Conservation (phyloP, 1,140 invertebrate species). For the Rhagoletis zephyria region DNA sequence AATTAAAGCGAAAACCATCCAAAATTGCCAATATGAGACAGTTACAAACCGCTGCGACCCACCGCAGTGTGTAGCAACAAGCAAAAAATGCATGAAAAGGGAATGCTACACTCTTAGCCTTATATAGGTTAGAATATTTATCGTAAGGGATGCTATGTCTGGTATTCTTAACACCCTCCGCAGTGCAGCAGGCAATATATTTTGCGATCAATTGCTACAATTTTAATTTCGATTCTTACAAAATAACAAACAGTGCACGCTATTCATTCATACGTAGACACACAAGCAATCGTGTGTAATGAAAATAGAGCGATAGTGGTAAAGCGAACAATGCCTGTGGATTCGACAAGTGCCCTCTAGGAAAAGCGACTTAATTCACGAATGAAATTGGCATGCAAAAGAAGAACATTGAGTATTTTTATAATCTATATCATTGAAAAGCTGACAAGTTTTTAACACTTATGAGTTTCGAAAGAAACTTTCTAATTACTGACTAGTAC, state of each 20-base stretch:
- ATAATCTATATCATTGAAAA: too few species aligned
- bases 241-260: not conserved
- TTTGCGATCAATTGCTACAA: not conserved
- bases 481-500: too few species aligned
- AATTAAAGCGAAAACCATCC: not conserved
- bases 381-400: not conserved
- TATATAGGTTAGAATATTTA: not conserved
- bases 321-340: not conserved
- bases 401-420: not conserved
- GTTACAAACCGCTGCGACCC: not conserved
- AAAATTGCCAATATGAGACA: not conserved
- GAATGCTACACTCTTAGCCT: not conserved
- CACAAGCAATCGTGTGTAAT: not conserved
- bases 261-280: not conserved
- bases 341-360: not conserved
- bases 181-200: not conserved
- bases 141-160: not conserved
- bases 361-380: too few species aligned
- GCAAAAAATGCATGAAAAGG: not conserved
- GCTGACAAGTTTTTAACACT: too few species aligned
- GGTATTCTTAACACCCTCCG: not conserved
- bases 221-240: slow-evolving; percentile 22
- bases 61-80: not conserved
- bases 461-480: too few species aligned
- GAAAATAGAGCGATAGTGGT: not conserved